phyloP scores from a whole-genome alignment of 2,797 vertebrate genomes.

The Pseudomugil gertrudae region DNA sequence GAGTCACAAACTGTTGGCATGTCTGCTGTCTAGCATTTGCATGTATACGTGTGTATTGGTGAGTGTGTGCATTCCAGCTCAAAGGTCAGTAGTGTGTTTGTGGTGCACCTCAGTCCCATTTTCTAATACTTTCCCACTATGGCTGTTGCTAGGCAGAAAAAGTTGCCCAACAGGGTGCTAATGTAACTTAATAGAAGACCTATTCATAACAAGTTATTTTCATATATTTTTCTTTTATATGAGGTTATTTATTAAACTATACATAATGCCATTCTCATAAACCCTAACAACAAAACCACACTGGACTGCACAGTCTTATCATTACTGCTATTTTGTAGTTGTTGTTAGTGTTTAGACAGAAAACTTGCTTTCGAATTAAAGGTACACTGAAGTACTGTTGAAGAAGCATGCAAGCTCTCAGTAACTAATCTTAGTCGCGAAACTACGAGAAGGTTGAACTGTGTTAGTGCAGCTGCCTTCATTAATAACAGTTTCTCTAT shows the following conservation, averaged over 20 bases:
- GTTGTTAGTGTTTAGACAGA: neutral
- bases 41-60: conserved; percentile 25
- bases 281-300: neutral
- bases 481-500: conserved; percentile 26
- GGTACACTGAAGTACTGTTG: neutral
- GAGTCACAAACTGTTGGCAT: conserved; percentile 57
- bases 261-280: neutral
- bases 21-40: conserved; percentile 49
- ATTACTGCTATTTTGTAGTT: neutral
- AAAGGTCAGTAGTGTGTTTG: conserved; percentile 66
- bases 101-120: conserved; percentile 30
- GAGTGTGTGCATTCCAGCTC: conserved; percentile 59
- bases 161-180: conserved; percentile 46
- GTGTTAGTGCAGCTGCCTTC: conserved; percentile 33
- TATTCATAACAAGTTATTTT: conserved; percentile 27
- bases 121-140: conserved; percentile 75
- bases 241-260: neutral
- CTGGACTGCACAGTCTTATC: neutral
- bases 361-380: conserved; percentile 13
- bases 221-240: neutral
- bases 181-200: conserved; percentile 39
- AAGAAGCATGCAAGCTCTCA: neutral
- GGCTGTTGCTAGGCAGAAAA: conserved; percentile 76
- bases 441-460: conserved; percentile 4
- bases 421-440: neutral